Percentiles rank a stretch among this genome's conserved stretches.
Evolutionary conservation across 2,888 invertebrate genomes (phyloP).

Genomic region (Maniola hyperantus): DNA sequence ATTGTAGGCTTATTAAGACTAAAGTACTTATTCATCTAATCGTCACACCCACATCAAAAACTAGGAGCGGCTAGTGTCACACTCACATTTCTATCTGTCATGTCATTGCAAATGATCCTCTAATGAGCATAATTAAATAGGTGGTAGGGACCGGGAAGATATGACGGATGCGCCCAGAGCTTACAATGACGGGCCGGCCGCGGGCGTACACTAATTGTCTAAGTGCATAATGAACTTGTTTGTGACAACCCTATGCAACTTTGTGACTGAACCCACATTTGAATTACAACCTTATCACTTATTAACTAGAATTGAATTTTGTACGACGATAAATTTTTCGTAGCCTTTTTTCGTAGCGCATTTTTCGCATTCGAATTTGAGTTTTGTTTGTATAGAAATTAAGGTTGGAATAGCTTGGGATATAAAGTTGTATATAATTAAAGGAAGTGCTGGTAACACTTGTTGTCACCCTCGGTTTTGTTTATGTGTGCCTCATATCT

Average conservation of each 20-base stretch:
- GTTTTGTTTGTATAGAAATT: slow-evolving; percentile 39
- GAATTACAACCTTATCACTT: slow-evolving; percentile 46
- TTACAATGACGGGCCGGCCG: slow-evolving; percentile 58
- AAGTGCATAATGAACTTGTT: slow-evolving; percentile 81
- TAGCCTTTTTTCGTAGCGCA: slow-evolving; percentile 29
- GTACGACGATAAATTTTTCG: slow-evolving; percentile 36
- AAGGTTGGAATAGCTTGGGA: slow-evolving; percentile 42
- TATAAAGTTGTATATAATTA: slow-evolving; percentile 41
- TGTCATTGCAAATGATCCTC: slow-evolving; percentile 34
- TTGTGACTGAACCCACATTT: slow-evolving; percentile 41
- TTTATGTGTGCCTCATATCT: slow-evolving; percentile 57
- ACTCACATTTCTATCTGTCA: slow-evolving; percentile 27
- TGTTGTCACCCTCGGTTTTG: slow-evolving; percentile 64
- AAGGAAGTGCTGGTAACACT: slow-evolving; percentile 55
- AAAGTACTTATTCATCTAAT: background rate
- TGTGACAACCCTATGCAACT: slow-evolving; percentile 64
- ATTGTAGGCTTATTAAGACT: too few relatives aligned
- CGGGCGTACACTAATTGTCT: slow-evolving; percentile 79
- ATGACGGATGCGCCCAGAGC: slow-evolving; percentile 68
- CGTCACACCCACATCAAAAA: slow-evolving; percentile 5
- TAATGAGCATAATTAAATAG: slow-evolving; percentile 55
- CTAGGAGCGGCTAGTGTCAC: slow-evolving; percentile 10
- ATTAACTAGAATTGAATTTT: slow-evolving; percentile 47
- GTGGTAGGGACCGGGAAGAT: slow-evolving; percentile 52
- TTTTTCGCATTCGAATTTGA: slow-evolving; percentile 28